A percentile compares a stretch with the other conserved stretches of the same genome.
These are phyloP conservation scores for Scylla paramamosain DNA, from an alignment of 1,140 invertebrate genomes.

Conservation along the genomic window DNA sequence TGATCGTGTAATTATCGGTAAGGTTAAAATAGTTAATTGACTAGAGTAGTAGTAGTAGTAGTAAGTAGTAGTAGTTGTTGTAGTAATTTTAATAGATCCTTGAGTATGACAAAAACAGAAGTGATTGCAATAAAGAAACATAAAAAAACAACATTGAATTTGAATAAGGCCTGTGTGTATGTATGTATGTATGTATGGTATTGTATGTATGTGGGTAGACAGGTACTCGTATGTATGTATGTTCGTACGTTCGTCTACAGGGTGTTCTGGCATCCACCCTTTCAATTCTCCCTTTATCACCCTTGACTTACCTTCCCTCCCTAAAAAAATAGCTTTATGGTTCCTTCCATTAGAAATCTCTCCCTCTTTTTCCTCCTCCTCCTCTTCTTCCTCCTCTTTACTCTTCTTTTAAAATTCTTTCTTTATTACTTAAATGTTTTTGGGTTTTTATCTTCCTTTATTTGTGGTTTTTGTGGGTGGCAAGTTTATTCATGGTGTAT, in stretches of 20 bases:
- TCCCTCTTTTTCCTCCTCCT: background rate
- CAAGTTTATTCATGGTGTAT: background rate
- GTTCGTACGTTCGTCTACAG: background rate
- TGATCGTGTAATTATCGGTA: too few relatives aligned
- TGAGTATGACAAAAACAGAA: too few relatives aligned
- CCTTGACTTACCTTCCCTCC: background rate
- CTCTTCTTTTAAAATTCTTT: background rate
- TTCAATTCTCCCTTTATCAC: background rate
- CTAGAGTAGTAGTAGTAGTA: too few relatives aligned
- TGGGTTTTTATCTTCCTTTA: background rate
- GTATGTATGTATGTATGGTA: background rate
- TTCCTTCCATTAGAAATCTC: background rate
- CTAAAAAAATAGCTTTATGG: constrained; percentile 6
- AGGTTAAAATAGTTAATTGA: too few relatives aligned
- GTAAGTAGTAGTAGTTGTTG: too few relatives aligned
- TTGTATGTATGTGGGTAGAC: background rate
- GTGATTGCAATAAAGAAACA: too few relatives aligned
- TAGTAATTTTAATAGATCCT: too few relatives aligned
- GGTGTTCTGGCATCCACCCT: background rate
- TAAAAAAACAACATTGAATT: too few relatives aligned
- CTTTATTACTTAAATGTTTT: background rate
- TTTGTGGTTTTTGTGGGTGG: background rate
- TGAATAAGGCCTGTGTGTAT: too few relatives aligned
- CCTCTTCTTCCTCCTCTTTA: background rate
- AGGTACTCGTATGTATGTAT: background rate